These are phyloP conservation scores for Muscicapa comitata DNA, from an alignment of 2,797 vertebrate species.

Conservation along the genomic window DNA sequence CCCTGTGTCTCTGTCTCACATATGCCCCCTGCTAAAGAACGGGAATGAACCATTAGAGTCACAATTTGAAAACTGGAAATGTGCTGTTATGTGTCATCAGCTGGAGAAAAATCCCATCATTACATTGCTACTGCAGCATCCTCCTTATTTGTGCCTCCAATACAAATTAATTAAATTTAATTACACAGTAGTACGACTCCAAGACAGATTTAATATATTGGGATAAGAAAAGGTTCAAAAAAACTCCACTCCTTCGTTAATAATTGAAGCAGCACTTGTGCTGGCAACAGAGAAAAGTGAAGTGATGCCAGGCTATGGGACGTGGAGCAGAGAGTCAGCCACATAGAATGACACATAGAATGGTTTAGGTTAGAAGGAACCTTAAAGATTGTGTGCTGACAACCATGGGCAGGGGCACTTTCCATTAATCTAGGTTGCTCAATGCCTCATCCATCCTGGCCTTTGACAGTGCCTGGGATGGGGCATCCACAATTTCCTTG, in stretches of 20 bases:
- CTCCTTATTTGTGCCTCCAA: slow-evolving; percentile 2
- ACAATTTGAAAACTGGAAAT: background rate
- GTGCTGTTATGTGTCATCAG: background rate
- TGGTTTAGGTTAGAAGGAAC: background rate
- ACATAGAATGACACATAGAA: background rate
- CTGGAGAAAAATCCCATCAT: background rate
- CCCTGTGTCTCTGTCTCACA: background rate
- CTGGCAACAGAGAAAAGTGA: background rate
- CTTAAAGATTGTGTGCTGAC: background rate
- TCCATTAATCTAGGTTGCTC: background rate
- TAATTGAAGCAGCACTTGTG: background rate
- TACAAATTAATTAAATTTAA: slow-evolving; percentile 28
- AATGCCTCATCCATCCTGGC: background rate
- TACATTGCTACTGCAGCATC: background rate
- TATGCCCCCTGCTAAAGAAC: background rate
- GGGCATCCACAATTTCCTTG: no score
- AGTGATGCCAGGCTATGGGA: background rate
- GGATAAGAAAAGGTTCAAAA: background rate
- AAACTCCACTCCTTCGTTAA: background rate
- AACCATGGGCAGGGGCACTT: background rate
- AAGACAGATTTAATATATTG: slow-evolving; percentile 1
- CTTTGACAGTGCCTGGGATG: background rate
- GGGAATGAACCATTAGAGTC: background rate
- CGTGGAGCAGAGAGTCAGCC: background rate
- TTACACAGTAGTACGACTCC: slow-evolving; percentile 14